phyloP scores from a whole-genome alignment of 2,113 vertebrate genomes.

The Lanius collurio region DNA sequence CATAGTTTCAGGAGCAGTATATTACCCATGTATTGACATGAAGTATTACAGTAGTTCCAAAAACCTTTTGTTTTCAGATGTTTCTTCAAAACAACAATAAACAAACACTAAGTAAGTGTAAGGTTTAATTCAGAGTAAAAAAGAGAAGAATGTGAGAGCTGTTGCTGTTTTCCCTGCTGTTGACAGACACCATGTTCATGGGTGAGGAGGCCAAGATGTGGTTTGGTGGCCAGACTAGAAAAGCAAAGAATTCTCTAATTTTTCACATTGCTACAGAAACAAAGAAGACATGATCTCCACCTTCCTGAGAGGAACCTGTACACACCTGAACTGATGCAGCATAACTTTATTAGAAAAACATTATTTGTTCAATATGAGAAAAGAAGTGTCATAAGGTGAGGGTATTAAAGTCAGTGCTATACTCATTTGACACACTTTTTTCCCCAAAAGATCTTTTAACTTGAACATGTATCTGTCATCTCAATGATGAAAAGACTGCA shows the following conservation, averaged over 20 bases:
- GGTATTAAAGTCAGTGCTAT: background rate
- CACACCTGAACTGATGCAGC: background rate
- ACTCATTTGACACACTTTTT: background rate
- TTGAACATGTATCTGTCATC: background rate
- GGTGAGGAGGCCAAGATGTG: background rate
- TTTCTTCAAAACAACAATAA: background rate
- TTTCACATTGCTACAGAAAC: background rate
- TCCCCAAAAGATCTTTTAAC: background rate
- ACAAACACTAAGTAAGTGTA: background rate
- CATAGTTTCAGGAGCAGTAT: background rate
- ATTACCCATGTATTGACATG: background rate
- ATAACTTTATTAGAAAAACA: background rate
- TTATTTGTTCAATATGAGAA: background rate
- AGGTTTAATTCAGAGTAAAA: background rate
- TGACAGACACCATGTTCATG: background rate
- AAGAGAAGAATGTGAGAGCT: background rate
- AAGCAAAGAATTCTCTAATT: background rate
- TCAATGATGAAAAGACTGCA: background rate
- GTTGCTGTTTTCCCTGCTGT: background rate
- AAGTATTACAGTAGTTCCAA: background rate
- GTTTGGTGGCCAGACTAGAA: background rate
- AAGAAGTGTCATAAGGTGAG: background rate
- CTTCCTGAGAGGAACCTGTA: background rate
- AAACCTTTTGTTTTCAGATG: background rate
- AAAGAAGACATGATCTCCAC: background rate